These are phyloP conservation scores for Drosophila santomea DNA, from an alignment of 1,140 invertebrate species.

Conservation along the genomic window DNA sequence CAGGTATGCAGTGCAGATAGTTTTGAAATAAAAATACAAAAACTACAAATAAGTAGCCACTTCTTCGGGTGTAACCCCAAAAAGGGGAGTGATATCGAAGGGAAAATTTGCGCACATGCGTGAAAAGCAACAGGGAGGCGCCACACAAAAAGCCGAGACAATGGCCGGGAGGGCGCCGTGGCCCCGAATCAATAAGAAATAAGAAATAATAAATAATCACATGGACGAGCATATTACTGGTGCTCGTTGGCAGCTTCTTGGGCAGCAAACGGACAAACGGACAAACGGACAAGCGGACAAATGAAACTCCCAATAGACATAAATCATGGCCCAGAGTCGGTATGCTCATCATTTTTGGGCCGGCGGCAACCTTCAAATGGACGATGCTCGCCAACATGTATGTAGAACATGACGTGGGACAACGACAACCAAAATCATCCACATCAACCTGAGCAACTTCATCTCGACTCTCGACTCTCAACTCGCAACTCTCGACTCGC, in stretches of 20 bases:
- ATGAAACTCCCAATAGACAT: constrained; percentile 63
- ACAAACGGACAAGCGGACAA: constrained; percentile 16
- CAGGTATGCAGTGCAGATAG: too few relatives aligned
- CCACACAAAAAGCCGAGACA: constrained; percentile 39
- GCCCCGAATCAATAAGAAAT: constrained; percentile 60
- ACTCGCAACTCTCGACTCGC: constrained; percentile 24
- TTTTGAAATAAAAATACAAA: neutral
- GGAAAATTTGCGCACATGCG: constrained; percentile 61
- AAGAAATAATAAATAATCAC: constrained; percentile 48
- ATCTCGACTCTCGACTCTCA: constrained; percentile 24
- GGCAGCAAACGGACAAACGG: constrained; percentile 15
- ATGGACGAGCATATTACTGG: constrained; percentile 31
- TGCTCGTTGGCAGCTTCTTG: constrained; percentile 32
- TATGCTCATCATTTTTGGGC: constrained; percentile 27
- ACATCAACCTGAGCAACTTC: constrained; percentile 57
- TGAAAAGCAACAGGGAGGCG: constrained; percentile 72
- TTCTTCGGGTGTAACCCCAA: constrained; percentile 27
- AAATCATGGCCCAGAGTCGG: constrained; percentile 68
- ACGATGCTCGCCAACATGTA: constrained; percentile 64
- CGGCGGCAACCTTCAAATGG: constrained; percentile 72
- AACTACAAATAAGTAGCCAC: neutral
- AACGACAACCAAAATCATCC: constrained; percentile 46
- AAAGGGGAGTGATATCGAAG: neutral
- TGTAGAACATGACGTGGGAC: constrained; percentile 79
- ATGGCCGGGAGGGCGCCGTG: constrained; percentile 5